Conservation (phyloP, 2,113 vertebrate species). For the Prietella phreatophila region DNA sequence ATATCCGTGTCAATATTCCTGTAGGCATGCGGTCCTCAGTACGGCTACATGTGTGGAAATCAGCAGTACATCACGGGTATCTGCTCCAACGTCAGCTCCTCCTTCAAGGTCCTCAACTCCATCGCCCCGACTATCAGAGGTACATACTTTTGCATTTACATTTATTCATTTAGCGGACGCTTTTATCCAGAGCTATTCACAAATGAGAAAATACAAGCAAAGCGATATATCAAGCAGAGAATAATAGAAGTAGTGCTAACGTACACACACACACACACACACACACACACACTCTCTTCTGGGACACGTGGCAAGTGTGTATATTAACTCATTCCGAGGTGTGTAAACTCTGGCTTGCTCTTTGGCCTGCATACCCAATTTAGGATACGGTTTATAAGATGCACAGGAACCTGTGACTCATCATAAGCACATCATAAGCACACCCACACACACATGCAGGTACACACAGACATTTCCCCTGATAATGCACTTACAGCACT, state of each 20-base stretch:
- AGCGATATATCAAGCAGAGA: no score
- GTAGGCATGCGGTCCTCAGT: slow-evolving; percentile 95
- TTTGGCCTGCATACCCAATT: slow-evolving; percentile 77
- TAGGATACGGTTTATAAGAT: slow-evolving; percentile 75
- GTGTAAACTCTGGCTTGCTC: slow-evolving; percentile 63
- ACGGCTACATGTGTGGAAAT: slow-evolving; percentile 91
- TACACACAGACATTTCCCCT: neutral
- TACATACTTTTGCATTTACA: slow-evolving; percentile 59
- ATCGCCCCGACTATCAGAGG: slow-evolving; percentile 85
- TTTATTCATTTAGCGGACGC: no score
- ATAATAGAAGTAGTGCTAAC: no score
- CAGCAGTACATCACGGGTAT: slow-evolving; percentile 91
- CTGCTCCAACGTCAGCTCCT: slow-evolving; percentile 89
- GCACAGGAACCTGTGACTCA: slow-evolving; percentile 44
- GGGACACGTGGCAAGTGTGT: slow-evolving; percentile 49
- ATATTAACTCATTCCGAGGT: slow-evolving; percentile 72
- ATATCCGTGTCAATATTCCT: neutral
- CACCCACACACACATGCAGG: slow-evolving; percentile 18
- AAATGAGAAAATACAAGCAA: no score
- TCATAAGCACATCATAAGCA: neutral
- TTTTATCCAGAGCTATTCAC: no score
- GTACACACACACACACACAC: slow-evolving; percentile 14
- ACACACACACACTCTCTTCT: neutral
- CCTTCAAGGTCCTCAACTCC: slow-evolving; percentile 85
- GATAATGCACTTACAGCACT: neutral